Evolutionary conservation across 2,888 invertebrate genomes (phyloP), one percentile per base, ranked within the genome.

Genomic region (Blera fallax): DNA sequence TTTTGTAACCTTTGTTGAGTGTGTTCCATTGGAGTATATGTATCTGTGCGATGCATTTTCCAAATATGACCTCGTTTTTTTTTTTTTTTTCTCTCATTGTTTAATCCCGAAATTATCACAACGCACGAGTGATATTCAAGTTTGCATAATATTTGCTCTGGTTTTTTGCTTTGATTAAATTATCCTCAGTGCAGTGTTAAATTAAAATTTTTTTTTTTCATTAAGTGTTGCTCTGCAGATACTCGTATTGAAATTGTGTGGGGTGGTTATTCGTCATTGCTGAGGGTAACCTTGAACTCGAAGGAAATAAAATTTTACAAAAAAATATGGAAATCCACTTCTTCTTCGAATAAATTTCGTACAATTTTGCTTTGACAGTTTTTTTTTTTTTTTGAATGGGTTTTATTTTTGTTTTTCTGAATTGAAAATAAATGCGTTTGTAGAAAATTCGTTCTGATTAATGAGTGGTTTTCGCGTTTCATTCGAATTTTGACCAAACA

Each of bases 51-150:
- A 48, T 73, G 50, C 73, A 60, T n/a, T 27, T 73, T 62, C 24
- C 43, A 43, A 56, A 65, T 34, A 34, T 74, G 54, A 74, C 74
- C 64, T 65, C 56, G 43, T 64, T 64, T 54, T n/a, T n/a, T n/a
- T n/a, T n/a, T n/a, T n/a, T n/a, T n/a, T n/a, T n/a, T n/a, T n/a
- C n/a, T 37, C 34, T 14, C 34, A 40, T 60, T 60, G 24, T 37
- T 50, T 37, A 60, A 73, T 60, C 34, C 50, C 37, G 3, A 60
- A 70, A 34, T 43, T 43, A 43, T 43, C 10, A 7, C 43, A 72
- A 48, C 48, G 1, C 34, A 65, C 21, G 21, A 16, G 8, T 50
- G 40, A 27, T 54, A 29, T 27, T 24, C 7, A 74, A 52, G 43
- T 73, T 74, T 64, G 72, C 64, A 43, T 43, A 74, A 64, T 56